Conservation (phyloP, 2,113 vertebrate species). For the Pipra filicauda region DNA sequence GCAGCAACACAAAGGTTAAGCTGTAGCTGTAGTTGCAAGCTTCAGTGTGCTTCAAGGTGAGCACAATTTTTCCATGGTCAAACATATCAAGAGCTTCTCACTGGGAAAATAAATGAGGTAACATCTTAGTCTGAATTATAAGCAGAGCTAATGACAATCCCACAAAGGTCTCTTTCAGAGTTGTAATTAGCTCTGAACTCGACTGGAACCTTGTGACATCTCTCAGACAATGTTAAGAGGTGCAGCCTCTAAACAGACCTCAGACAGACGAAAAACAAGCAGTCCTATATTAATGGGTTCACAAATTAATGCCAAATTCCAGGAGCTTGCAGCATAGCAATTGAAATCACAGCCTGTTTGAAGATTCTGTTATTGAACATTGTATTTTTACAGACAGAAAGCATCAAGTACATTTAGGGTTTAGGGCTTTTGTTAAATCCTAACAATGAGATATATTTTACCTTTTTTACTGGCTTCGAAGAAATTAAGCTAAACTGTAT, state of each 20-base stretch:
- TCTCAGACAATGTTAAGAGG: background rate
- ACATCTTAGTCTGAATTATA: background rate
- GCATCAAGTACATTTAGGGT: background rate
- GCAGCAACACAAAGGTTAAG: background rate
- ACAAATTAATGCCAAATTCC: background rate
- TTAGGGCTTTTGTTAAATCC: background rate
- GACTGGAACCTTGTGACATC: background rate
- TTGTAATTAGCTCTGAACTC: slow-evolving; percentile 14
- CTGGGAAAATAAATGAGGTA: slow-evolving; percentile 32
- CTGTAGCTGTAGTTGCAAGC: background rate
- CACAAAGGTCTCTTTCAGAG: background rate
- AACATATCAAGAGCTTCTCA: background rate
- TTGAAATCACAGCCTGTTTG: background rate
- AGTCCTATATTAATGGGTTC: background rate
- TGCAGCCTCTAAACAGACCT: background rate
- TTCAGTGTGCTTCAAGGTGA: slow-evolving; percentile 16
- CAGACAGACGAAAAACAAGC: background rate
- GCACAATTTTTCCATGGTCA: background rate
- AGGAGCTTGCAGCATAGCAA: background rate
- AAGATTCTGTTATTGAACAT: background rate
- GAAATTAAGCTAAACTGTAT: background rate
- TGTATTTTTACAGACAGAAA: background rate
- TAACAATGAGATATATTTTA: slow-evolving; percentile 29
- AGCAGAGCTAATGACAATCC: background rate
- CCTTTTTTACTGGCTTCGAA: slow-evolving; percentile 6